These are phyloP conservation scores for Antheraea assamensis DNA, from an alignment of 2,888 invertebrate species.

Conservation along the genomic window DNA sequence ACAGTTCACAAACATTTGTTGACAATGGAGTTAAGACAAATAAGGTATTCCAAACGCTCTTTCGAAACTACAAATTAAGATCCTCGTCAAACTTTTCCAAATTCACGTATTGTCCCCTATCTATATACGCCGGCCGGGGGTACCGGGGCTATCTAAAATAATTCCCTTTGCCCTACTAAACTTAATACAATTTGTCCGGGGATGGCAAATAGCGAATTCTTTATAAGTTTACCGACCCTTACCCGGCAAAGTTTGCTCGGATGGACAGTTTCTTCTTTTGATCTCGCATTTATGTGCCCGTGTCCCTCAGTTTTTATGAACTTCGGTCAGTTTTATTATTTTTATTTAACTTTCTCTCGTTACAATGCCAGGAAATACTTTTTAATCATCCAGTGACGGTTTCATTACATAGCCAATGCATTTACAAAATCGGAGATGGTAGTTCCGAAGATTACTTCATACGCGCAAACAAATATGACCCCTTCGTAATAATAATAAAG, in stretches of 20 bases:
- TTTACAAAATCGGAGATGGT: no score
- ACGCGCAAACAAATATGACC: no score
- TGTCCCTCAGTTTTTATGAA: constrained; percentile 44
- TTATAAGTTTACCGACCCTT: constrained; percentile 39
- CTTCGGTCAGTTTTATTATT: constrained; percentile 48
- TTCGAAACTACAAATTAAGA: constrained; percentile 31
- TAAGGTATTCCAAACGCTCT: constrained; percentile 14
- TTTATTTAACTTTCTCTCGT: constrained; percentile 51
- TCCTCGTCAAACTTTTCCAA: constrained; percentile 29
- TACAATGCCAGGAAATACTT: constrained; percentile 35
- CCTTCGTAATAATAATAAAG: no score
- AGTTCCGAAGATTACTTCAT: no score
- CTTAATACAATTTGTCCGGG: constrained; percentile 50
- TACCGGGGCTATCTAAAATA: constrained; percentile 30
- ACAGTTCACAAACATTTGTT: background rate
- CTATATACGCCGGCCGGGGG: constrained; percentile 5
- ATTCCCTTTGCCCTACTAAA: constrained; percentile 32
- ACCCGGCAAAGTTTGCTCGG: constrained; percentile 33
- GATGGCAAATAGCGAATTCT: constrained; percentile 43
- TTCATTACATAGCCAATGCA: background rate
- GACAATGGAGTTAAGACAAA: background rate
- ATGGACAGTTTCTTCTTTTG: constrained; percentile 52
- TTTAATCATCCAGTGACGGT: background rate
- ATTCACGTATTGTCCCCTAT: constrained; percentile 30
- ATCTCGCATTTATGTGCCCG: constrained; percentile 53